A percentile compares a stretch with the other conserved stretches of the same genome.
Conservation (phyloP, 1,140 invertebrate genomes). For the Cepaea nemoralis region DNA sequence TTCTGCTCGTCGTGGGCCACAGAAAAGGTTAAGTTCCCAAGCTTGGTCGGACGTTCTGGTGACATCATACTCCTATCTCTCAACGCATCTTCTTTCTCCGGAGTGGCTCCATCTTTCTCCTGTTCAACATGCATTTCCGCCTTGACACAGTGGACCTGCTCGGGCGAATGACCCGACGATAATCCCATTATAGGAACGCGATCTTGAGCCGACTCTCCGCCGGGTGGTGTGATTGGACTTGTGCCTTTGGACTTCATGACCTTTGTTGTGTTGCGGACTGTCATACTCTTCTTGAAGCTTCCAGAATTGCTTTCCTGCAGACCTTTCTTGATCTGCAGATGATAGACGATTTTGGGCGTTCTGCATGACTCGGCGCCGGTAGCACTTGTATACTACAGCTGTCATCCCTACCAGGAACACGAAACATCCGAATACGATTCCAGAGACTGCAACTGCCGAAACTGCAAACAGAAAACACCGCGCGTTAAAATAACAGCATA, state of each 20-base stretch:
- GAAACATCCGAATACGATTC: conserved; percentile 59
- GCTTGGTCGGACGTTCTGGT: conserved; percentile 72
- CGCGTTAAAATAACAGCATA: not conserved
- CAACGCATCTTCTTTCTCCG: conserved; percentile 75
- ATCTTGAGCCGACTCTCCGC: conserved; percentile 50
- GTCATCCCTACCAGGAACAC: conserved; percentile 57
- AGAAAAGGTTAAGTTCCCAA: conserved; percentile 85
- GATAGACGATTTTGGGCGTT: conserved; percentile 67
- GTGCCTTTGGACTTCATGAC: conserved; percentile 66
- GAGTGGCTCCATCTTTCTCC: conserved; percentile 75
- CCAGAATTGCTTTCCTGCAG: conserved; percentile 63
- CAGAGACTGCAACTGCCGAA: conserved; percentile 51
- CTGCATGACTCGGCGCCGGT: conserved; percentile 59
- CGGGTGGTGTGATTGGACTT: conserved; percentile 60
- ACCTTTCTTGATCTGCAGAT: conserved; percentile 69
- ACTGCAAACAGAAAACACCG: conserved; percentile 57
- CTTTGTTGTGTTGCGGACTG: conserved; percentile 47
- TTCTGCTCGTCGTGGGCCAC: conserved; percentile 87
- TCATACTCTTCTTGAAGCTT: conserved; percentile 55
- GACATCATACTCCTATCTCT: conserved; percentile 60
- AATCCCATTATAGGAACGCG: conserved; percentile 53
- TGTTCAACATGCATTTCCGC: conserved; percentile 65
- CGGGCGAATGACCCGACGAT: conserved; percentile 45
- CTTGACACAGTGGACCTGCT: conserved; percentile 49
- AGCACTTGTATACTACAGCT: conserved; percentile 65